Evolutionary conservation across 1,140 invertebrate genomes (phyloP).

Genomic region (Drosophila teissieri): DNA sequence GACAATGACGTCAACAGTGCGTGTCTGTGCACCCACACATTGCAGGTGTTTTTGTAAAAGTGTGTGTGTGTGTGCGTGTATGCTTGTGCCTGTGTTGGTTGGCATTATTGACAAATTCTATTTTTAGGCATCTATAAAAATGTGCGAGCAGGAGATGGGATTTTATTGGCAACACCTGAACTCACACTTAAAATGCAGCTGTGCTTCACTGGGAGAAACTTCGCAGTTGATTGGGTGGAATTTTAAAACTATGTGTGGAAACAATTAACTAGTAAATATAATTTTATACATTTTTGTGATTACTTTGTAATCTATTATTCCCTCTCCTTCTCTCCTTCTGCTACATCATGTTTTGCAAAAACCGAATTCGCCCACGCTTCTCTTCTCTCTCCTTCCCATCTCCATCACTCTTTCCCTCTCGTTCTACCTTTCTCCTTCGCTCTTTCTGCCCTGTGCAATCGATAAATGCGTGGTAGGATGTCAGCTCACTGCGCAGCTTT

Average conservation of each 20-base stretch:
- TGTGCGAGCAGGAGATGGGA: constrained; percentile 37
- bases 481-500: constrained; percentile 77
- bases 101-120: constrained; percentile 76
- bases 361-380: constrained; percentile 37
- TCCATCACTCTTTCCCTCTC: background rate
- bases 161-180: constrained; percentile 65
- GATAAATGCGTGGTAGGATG: constrained; percentile 76
- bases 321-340: background rate
- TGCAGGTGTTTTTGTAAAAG: background rate
- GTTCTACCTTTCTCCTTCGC: background rate
- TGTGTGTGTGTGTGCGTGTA: constrained; percentile 6
- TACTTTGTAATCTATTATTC: constrained; percentile 5
- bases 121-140: constrained; percentile 65
- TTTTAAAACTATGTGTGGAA: no score
- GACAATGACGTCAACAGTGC: constrained; percentile 79
- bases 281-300: background rate
- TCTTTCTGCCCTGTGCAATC: constrained; percentile 41
- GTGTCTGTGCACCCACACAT: constrained; percentile 60
- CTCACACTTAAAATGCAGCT: constrained; percentile 36
- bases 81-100: constrained; percentile 33
- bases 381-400: constrained; percentile 3
- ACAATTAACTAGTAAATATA: background rate
- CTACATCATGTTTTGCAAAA: constrained; percentile 17
- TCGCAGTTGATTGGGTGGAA: background rate
- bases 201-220: constrained; percentile 55